These are phyloP conservation scores for Vulpes ferrilata DNA, from an alignment of 2,113 vertebrate genomes.

Conservation along the genomic window DNA sequence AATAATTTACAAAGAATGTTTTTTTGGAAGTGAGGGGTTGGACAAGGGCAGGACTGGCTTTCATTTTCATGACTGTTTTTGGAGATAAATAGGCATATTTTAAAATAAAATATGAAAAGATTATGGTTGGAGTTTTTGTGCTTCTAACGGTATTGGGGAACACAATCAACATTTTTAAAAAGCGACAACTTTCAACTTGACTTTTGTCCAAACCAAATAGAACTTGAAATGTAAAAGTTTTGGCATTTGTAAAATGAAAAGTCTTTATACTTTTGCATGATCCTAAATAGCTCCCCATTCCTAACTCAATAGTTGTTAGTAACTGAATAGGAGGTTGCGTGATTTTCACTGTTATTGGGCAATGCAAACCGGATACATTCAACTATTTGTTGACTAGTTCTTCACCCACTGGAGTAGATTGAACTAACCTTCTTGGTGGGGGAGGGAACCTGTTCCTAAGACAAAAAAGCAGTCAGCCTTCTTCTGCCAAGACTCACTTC, in stretches of 20 bases:
- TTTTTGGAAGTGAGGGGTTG: conserved; percentile 55
- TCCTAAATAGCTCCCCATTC: conserved; percentile 37
- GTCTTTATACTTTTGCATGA: neutral
- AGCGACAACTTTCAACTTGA: conserved; percentile 19
- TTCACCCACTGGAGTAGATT: conserved; percentile 38
- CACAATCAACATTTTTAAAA: neutral
- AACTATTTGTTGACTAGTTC: conserved; percentile 50
- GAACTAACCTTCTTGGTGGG: neutral
- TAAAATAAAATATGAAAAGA: conserved; percentile 64
- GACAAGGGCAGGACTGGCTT: conserved; percentile 49
- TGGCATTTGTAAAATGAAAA: conserved; percentile 57
- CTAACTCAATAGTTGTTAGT: neutral
- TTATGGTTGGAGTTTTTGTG: conserved; percentile 47
- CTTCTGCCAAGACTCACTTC: conserved; percentile 67
- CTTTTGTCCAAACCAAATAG: conserved; percentile 49
- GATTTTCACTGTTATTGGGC: conserved; percentile 36
- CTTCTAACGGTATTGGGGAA: conserved; percentile 29
- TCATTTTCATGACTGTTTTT: conserved; percentile 68
- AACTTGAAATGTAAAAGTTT: conserved; percentile 57
- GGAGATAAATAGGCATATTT: conserved; percentile 56
- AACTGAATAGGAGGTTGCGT: conserved; percentile 33
- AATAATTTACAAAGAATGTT: conserved; percentile 74
- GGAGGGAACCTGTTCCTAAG: neutral
- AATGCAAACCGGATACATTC: neutral
- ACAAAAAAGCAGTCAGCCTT: neutral